A percentile compares a stretch with the other conserved stretches of the same genome.
phyloP scores from a whole-genome alignment of 2,797 vertebrate species.

The Lates japonicus region DNA sequence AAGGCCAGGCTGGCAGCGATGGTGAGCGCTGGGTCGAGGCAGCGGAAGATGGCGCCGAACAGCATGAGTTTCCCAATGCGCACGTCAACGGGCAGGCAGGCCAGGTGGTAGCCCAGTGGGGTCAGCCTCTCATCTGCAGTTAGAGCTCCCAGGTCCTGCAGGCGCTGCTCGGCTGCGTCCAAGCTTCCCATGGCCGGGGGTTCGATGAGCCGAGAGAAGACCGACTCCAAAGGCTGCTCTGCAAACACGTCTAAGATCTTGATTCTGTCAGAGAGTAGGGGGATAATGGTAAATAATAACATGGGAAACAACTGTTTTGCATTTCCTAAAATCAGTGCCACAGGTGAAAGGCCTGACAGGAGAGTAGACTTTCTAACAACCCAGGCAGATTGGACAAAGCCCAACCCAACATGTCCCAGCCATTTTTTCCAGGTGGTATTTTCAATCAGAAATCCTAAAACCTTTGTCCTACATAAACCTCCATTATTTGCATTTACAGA shows the following conservation, averaged over 20 bases:
- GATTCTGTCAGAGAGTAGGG: conserved; percentile 84
- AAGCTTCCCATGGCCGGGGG: conserved; percentile 89
- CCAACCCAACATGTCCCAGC: no score
- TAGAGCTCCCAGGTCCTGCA: conserved; percentile 94
- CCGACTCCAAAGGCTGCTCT: conserved; percentile 88
- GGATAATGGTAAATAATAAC: neutral
- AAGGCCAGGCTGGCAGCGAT: conserved; percentile 98
- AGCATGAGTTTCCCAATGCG: conserved; percentile 98
- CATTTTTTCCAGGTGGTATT: neutral
- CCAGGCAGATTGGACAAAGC: neutral
- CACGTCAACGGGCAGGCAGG: conserved; percentile 97
- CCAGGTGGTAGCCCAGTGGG: conserved; percentile 97
- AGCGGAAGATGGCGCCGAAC: conserved; percentile 97
- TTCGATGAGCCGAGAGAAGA: conserved; percentile 94
- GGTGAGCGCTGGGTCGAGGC: conserved; percentile 96
- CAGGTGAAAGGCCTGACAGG: neutral
- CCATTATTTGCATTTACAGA: conserved; percentile 5
- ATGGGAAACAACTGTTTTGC: neutral
- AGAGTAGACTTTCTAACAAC: neutral
- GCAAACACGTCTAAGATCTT: conserved; percentile 96
- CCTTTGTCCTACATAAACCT: neutral
- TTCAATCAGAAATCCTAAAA: neutral
- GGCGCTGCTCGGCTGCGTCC: conserved; percentile 89
- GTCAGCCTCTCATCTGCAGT: conserved; percentile 92
- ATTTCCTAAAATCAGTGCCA: neutral